Evolutionary conservation across 2,888 invertebrate species (phyloP).

Genomic region (Volucella inflata): DNA sequence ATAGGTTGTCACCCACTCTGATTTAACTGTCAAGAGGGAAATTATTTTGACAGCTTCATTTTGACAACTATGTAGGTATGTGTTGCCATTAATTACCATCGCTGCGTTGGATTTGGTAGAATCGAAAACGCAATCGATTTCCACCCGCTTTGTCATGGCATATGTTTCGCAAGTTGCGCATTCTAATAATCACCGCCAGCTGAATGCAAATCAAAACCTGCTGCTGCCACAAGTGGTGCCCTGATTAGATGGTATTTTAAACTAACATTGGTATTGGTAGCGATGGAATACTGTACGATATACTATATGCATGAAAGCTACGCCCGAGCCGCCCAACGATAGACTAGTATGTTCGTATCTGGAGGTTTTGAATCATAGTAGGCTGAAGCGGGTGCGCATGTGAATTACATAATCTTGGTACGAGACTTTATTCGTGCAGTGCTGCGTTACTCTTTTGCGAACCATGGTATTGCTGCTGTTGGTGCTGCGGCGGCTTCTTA

Average conservation of each 20-base stretch:
- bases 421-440: not conserved
- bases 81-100: constrained; percentile 46
- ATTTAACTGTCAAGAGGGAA: constrained; percentile 42
- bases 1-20: constrained; percentile 46
- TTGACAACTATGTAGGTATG: constrained; percentile 20
- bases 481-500: not conserved
- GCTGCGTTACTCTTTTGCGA: constrained; percentile 22
- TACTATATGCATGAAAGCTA: not conserved
- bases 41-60: not conserved
- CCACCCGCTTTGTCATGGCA: constrained; percentile 42
- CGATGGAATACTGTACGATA: constrained; percentile 19
- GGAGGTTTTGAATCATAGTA: constrained; percentile 51
- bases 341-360: not conserved
- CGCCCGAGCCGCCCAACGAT: not conserved
- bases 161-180: constrained; percentile 56
- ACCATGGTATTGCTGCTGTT: not conserved
- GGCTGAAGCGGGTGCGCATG: constrained; percentile 64
- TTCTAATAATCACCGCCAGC: constrained; percentile 70
- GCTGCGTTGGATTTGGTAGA: constrained; percentile 21
- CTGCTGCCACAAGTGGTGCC: constrained; percentile 64
- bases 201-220: constrained; percentile 74
- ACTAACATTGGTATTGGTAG: not conserved
- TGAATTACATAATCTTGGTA: constrained; percentile 45
- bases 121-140: constrained; percentile 52
- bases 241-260: constrained; percentile 44